Percentiles rank a stretch among this genome's conserved stretches.
phyloP scores from a whole-genome alignment of 2,113 vertebrate species.

The Pygathrix nemaeus region DNA sequence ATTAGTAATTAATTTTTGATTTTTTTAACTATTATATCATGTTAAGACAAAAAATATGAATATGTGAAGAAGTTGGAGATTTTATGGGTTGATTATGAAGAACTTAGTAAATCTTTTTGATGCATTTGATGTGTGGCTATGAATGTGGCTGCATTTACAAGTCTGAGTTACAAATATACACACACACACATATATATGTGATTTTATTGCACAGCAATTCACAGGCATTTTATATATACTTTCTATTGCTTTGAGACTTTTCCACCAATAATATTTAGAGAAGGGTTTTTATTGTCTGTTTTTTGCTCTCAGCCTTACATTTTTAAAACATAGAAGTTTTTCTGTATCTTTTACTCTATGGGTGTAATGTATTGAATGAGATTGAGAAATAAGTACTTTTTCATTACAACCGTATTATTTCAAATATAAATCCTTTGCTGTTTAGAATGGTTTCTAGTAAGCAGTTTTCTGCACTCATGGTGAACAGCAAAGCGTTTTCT shows the following conservation, averaged over 20 bases:
- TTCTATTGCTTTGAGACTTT: background rate
- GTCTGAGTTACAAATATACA: background rate
- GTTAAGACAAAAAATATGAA: background rate
- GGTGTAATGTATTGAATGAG: background rate
- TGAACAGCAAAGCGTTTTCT: background rate
- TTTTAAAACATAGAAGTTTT: background rate
- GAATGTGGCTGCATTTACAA: background rate
- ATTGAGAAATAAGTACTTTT: background rate
- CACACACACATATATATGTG: background rate
- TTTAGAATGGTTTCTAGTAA: background rate
- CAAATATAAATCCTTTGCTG: background rate
- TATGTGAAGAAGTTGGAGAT: background rate
- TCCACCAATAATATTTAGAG: background rate
- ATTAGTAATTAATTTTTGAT: background rate
- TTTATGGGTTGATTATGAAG: background rate
- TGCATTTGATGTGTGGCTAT: background rate
- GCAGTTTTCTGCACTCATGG: background rate
- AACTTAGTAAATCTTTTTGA: background rate
- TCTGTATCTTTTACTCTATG: background rate
- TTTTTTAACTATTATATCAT: background rate
- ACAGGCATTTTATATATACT: background rate
- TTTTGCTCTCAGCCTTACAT: background rate
- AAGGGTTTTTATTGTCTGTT: background rate
- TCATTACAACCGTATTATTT: background rate
- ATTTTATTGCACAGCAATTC: background rate